Evolutionary conservation across 2,888 invertebrate genomes (phyloP), one percentile per base, ranked within the genome.

Genomic region (Iphiclides podalirius): DNA sequence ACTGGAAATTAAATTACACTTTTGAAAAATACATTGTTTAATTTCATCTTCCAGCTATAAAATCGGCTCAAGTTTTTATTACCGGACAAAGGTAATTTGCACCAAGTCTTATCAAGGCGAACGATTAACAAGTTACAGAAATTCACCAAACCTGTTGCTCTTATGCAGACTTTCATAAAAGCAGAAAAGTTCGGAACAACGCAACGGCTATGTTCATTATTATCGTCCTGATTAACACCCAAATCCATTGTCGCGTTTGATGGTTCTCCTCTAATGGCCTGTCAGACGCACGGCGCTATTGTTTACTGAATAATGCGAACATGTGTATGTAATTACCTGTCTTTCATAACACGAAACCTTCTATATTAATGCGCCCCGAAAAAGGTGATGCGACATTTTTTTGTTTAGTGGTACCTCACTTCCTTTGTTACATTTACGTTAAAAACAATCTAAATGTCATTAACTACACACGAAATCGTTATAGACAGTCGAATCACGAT

Each of bases 261-360:
- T 40, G 50, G 72, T 75, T 69, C 55, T 54, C 44, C 54, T 64
- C 71, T 85, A 86, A 84, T 85, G 82, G 79, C 71, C 71, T 85
- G 84, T 84, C 85, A 79, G 60, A 55, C 52, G 63, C 84, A 85
- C 67, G 56, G 64, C 53, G 59, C 79, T 67, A 81, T 85, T 85
- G 83, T 84, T 79, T 74, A 70, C 67, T 59, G 70, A 72, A 45
- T 50, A 50, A 50, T 71, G 66, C 67, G 66, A 70, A 72, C 71
- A 75, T 67, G 39, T 57, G 53, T 53, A 70, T 72, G 75, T 74
- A 82, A 82, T 82, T 80, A 78, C 81, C 79, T 79, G 80, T 75
- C 77, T 73, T 72, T 72, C 72, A 69, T 69, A 58, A 61, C 52
- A 57, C 60, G 58, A 63, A 59, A 52, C 48, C 47, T 70, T 67